phyloP scores from a whole-genome alignment of 2,888 invertebrate species.

The Lepidocyrtinus sp. region DNA sequence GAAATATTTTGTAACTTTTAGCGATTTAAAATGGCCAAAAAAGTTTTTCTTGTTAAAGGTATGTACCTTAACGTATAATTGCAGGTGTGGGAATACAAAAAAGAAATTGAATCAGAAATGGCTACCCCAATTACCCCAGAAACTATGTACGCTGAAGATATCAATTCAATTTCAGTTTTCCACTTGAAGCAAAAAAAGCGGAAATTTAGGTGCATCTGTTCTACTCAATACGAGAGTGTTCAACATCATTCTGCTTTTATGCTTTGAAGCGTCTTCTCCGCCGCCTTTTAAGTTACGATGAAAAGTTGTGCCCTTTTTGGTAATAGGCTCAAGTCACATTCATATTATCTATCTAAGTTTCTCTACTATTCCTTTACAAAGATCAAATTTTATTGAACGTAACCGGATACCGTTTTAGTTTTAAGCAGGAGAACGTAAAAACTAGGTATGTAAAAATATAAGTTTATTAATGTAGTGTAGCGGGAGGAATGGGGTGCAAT shows the following conservation, averaged over 20 bases:
- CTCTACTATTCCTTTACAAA: slow-evolving; percentile 29
- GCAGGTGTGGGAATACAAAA: no score
- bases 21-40: no score
- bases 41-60: no score
- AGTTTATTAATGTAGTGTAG: background rate
- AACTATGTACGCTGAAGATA: background rate
- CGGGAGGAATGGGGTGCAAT: background rate
- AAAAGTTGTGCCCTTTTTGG: slow-evolving; percentile 33
- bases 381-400: slow-evolving; percentile 58
- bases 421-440: background rate
- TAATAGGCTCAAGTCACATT: slow-evolving; percentile 32
- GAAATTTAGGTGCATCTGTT: background rate
- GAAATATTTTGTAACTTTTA: no score
- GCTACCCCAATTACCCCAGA: no score
- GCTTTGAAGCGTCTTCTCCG: slow-evolving; percentile 23
- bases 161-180: background rate
- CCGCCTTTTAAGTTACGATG: slow-evolving; percentile 34
- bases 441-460: background rate
- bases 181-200: background rate
- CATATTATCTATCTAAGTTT: slow-evolving; percentile 19
- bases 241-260: slow-evolving; percentile 30
- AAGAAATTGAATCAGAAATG: no score
- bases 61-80: no score
- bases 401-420: slow-evolving; percentile 44
- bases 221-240: background rate